Evolutionary conservation across 2,113 vertebrate species (phyloP).

Genomic region (Pampusana beccarii): DNA sequence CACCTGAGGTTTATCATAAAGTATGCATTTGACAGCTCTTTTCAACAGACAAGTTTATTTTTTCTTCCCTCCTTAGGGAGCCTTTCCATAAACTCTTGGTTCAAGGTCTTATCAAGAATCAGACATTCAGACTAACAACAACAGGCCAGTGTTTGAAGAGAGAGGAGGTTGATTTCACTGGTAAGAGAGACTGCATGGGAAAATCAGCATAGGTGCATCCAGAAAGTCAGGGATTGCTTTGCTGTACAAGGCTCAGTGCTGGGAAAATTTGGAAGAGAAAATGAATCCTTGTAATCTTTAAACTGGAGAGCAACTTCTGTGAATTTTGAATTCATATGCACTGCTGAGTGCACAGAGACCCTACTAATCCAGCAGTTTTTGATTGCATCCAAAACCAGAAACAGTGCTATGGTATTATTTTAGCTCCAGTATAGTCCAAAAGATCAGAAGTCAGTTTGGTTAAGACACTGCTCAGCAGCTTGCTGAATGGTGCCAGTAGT

Average conservation of each 20-base stretch:
- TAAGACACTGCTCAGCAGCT: neutral
- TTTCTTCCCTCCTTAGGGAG: constrained; percentile 78
- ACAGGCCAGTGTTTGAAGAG: constrained; percentile 87
- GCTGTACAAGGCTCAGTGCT: neutral
- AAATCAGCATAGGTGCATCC: neutral
- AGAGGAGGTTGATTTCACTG: constrained; percentile 88
- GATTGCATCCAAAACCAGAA: neutral
- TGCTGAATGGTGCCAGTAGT: neutral
- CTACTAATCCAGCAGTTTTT: neutral
- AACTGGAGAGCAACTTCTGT: neutral
- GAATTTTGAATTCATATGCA: neutral
- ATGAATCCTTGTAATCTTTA: neutral
- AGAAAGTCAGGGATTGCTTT: neutral
- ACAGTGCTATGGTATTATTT: neutral
- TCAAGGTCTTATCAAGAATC: constrained; percentile 96
- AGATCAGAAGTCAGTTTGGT: neutral
- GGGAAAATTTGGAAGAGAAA: neutral
- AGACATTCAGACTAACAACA: constrained; percentile 84
- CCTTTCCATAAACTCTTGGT: constrained; percentile 93
- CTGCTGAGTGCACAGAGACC: neutral
- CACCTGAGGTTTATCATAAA: neutral
- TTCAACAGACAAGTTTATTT: neutral
- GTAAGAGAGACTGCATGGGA: constrained; percentile 69
- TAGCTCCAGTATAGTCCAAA: neutral
- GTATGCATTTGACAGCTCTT: neutral